Base-by-base conservation (phyloP, 2,113 vertebrate species). In the Addax nasomaculatus region DNA sequence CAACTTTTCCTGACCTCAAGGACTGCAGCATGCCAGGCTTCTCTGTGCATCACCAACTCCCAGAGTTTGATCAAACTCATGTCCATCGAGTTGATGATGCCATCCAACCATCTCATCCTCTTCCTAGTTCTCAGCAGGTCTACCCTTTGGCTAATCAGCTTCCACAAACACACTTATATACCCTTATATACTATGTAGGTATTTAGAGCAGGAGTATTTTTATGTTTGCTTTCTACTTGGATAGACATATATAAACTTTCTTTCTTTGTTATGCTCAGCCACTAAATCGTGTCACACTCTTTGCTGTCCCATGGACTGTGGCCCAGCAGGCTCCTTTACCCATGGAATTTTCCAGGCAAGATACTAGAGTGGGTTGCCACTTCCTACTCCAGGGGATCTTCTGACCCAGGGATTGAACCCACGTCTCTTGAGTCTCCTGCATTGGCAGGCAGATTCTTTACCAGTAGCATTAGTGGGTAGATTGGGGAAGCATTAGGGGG, bases 401-500 rank as follows among this genome's bases (percentile, higher is more conserved):
- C 67, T 70, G n/a, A 70, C 19, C 19, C 67, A 70, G 10, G n/a
- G 67, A 70, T 70, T 70, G 19, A 70, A 39, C n/a, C n/a, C 10
- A 0, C 0, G 0, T 39, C n/a, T 70, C 67, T 23, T 70, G 67
- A 70, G 10, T 70, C n/a, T 39, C n/a, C 67, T 39, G 9, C n/a
- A 36, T 3, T 23, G n/a, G 5, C n/a, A 70, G n/a, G n/a, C 5
- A 36, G 67, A 39, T 70, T 70, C 67, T 70, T 70, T 39, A 23
- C n/a, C 67, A 12, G 67, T 70, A 39, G n/a, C 19, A 70, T 70
- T 70, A 70, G n/a, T 70, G 67, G 67, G n/a, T 70, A 39, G n/a
- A 70, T 23, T 23, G 36, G 5, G 67, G 19, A 70, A 70, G n/a
- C 67, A 76, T 76, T 76, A 76, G 30, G 11, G 4, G 2, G 12